These are phyloP conservation scores for Antechinus flavipes DNA, from an alignment of 2,113 vertebrate species.

Conservation along the genomic window DNA sequence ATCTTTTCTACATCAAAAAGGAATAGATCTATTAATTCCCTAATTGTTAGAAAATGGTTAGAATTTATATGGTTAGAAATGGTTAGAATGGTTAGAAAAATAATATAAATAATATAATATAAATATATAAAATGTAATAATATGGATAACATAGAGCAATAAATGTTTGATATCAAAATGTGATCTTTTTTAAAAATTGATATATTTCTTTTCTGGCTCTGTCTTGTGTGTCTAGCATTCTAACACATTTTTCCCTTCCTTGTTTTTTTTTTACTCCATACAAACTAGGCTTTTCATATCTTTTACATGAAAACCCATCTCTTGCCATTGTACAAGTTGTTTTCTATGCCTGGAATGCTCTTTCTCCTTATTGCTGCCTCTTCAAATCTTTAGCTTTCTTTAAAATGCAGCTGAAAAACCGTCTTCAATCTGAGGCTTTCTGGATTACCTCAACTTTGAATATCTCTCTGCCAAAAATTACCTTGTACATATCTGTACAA, in stretches of 20 bases:
- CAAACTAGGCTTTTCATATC: neutral
- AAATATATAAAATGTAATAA: too few relatives aligned
- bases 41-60: neutral
- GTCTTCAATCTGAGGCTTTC: neutral
- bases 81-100: neutral
- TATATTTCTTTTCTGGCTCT: neutral
- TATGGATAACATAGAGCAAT: neutral
- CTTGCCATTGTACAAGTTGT: neutral
- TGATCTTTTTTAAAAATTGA: neutral
- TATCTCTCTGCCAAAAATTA: neutral
- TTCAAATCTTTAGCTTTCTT: neutral
- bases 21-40: neutral
- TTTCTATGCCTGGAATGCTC: neutral
- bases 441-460: neutral
- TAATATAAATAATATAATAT: too few relatives aligned
- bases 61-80: too few relatives aligned
- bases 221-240: neutral
- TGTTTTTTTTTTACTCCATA: neutral
- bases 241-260: neutral
- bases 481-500: neutral
- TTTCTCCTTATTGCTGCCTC: neutral
- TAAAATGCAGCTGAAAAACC: neutral
- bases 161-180: neutral
- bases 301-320: neutral
- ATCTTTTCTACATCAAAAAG: neutral